Conservation (phyloP, 2,888 invertebrate genomes). For the Limnephilus rhombicus region DNA sequence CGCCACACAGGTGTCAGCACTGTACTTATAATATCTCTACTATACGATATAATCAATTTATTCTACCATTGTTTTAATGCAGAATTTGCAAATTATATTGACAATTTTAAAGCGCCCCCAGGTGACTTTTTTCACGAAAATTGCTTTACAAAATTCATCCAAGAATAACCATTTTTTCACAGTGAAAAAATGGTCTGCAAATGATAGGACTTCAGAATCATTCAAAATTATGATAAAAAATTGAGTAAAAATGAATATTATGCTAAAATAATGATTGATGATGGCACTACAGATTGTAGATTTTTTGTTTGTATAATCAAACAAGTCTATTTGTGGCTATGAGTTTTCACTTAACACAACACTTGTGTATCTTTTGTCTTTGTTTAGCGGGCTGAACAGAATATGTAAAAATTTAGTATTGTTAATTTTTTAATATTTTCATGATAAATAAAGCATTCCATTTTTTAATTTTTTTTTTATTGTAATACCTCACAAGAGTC, state of each 20-base stretch:
- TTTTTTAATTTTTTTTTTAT: too few relatives aligned
- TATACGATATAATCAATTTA: neutral
- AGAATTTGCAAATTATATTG: neutral
- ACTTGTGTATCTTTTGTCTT: neutral
- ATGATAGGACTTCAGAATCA: neutral
- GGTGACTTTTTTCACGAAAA: too few relatives aligned
- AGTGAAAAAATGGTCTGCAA: too few relatives aligned
- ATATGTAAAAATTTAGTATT: too few relatives aligned
- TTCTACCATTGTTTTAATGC: neutral
- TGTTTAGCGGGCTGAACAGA: too few relatives aligned
- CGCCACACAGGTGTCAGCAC: neutral
- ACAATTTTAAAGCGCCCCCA: neutral
- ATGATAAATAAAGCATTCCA: neutral
- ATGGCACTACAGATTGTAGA: too few relatives aligned
- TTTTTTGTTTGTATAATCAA: too few relatives aligned
- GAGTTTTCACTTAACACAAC: neutral
- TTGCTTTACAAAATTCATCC: too few relatives aligned
- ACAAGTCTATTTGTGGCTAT: too few relatives aligned
- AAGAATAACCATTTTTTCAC: too few relatives aligned
- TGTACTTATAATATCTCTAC: neutral
- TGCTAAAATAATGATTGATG: neutral
- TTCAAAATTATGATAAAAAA: too few relatives aligned
- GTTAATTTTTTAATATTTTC: neutral
- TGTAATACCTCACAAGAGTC: too few relatives aligned
- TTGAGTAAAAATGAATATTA: neutral